phyloP scores from a whole-genome alignment of 2,888 invertebrate species.

The Drosophila prolongata region DNA sequence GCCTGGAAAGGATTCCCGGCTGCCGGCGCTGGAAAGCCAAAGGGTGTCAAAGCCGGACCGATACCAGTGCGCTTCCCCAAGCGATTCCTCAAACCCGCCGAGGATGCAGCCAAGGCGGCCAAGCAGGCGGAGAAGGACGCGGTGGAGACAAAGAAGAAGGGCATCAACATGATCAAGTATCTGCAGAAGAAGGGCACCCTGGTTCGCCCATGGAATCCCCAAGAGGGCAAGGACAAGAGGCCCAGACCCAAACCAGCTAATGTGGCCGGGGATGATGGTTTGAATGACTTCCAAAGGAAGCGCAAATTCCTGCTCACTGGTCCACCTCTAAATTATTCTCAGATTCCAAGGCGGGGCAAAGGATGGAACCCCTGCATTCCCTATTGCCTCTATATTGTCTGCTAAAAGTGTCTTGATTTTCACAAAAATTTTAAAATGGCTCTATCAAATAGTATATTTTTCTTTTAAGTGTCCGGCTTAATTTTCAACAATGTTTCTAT shows the following conservation, averaged over 20 bases:
- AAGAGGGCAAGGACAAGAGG: conserved; percentile 68
- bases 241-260: conserved; percentile 35
- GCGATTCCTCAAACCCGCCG: conserved; percentile 21
- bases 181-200: conserved; percentile 44
- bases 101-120: conserved; percentile 27
- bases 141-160: conserved; percentile 33
- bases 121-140: conserved; percentile 20
- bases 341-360: conserved; percentile 15
- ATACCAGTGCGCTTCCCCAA: conserved; percentile 43
- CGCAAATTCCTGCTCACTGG: conserved; percentile 40
- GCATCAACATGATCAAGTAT: conserved; percentile 64
- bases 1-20: conserved; percentile 27
- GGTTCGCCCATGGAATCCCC: conserved; percentile 48
- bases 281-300: conserved; percentile 51
- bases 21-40: conserved; percentile 23
- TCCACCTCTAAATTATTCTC: conserved; percentile 48
- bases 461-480: neutral
- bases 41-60: conserved; percentile 4
- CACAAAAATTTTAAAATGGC: neutral
- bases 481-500: neutral
- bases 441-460: conserved; percentile 1
- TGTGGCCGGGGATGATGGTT: conserved; percentile 53
- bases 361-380: conserved; percentile 29
- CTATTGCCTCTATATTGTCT: conserved; percentile 1
- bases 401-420: neutral